Base-by-base conservation (phyloP, 2,888 invertebrate genomes). In the Rhingia campestris region DNA sequence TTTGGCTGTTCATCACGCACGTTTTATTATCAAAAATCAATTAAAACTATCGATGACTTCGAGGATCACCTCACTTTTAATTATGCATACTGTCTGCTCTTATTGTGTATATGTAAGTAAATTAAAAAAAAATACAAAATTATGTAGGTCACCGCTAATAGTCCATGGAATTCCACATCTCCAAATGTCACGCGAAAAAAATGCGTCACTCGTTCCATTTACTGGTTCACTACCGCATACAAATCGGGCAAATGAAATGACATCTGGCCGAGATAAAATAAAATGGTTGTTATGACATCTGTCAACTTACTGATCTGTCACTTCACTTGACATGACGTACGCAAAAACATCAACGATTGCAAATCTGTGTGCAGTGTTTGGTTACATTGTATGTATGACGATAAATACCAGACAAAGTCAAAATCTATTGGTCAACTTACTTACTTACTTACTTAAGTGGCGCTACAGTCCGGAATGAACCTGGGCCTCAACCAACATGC, bases 151-250 rank as follows among this genome's bases (percentile, higher is more conserved):
- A 22, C 10, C 9, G 30, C 30, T 30, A 49, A 49, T 4, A 10
- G 30, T 49, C 49, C 22, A 32, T 0, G 3, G 10, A 47, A 9
- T 3, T 0, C 6, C 6, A 4, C 14, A 22, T 2, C 0, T 3
- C 1, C 22, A 2, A 4, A 14, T 10, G 10, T 30, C 30, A 10
- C 30, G 1, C 22, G 22, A 22, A 10, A 49, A 49, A 49, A 5
- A 30, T 49, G 49, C 49, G 49, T 49, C 49, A 49, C 5, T 22
- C 9, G 49, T 30, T 49, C 32, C 30, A 49, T 49, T 49, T 49
- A 49, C 30, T 49, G 22, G 22, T 2, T 49, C 30, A 14, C 14
- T 22, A 47, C 9, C 9, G 7, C 22, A 9, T 45, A 12, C 3
- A 3, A 6, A 12, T 6, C 43, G 43, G 12, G 5, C n/a, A 43